Conservation (phyloP, 2,888 invertebrate genomes). For the Pachliopta kotzebuea region DNA sequence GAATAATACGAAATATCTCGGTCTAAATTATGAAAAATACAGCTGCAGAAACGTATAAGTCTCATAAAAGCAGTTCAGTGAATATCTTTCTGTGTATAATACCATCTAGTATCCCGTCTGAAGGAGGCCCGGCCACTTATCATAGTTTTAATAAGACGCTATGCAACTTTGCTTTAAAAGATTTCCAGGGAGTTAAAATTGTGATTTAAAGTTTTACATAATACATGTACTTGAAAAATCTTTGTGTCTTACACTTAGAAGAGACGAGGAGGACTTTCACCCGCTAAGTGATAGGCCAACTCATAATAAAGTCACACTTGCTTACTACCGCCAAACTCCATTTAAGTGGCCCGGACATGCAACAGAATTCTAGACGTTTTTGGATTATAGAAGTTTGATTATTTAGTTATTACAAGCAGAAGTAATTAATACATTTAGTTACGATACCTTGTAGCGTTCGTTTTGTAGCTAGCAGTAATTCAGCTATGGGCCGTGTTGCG, state of each 20-base stretch:
- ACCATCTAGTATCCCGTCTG: background rate
- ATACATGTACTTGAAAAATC: too few species aligned
- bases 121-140: slow-evolving; percentile 4
- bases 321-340: too few species aligned
- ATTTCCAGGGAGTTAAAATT: background rate
- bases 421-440: background rate
- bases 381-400: too few species aligned
- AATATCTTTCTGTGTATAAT: slow-evolving; percentile 9
- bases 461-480: slow-evolving; percentile 87
- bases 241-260: background rate
- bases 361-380: too few species aligned
- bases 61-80: background rate
- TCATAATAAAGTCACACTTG: slow-evolving; percentile 34
- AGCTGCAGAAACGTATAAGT: background rate
- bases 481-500: slow-evolving; percentile 87
- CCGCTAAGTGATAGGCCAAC: background rate
- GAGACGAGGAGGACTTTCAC: background rate
- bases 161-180: slow-evolving; percentile 3
- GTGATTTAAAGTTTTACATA: background rate
- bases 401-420: background rate
- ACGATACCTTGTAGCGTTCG: slow-evolving; percentile 85
- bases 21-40: too few species aligned
- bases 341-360: too few species aligned
- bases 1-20: background rate
- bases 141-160: slow-evolving; percentile 20